Evolutionary conservation across 2,797 vertebrate genomes (phyloP).

Genomic region (Syngnathus rostellatus): DNA sequence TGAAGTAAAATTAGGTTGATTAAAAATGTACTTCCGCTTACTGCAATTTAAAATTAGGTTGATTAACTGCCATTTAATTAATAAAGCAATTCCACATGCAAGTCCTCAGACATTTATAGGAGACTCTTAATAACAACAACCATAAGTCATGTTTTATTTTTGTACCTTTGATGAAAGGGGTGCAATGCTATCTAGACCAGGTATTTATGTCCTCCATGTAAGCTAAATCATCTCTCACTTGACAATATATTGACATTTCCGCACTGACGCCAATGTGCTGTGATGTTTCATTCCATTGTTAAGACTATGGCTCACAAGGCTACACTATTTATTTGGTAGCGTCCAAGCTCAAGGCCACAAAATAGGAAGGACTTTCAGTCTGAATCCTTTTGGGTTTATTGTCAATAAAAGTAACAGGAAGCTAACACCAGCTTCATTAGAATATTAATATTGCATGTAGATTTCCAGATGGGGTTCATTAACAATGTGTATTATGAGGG

Average conservation of each 20-base stretch:
- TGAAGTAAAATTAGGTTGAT: not conserved
- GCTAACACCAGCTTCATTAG: constrained; percentile 29
- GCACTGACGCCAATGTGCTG: constrained; percentile 12
- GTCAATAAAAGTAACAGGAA: constrained; percentile 36
- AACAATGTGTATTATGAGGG: no score
- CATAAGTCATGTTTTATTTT: not conserved
- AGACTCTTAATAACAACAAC: not conserved
- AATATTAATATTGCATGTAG: constrained; percentile 38
- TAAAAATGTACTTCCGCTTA: not conserved
- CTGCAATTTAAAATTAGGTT: not conserved
- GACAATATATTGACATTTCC: constrained; percentile 4
- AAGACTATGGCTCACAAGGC: constrained; percentile 39
- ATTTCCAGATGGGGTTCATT: constrained; percentile 17
- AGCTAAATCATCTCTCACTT: not conserved
- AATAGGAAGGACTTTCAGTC: constrained; percentile 36
- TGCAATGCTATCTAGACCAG: not conserved
- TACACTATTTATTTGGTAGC: constrained; percentile 39
- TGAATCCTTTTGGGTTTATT: constrained; percentile 37
- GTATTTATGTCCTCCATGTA: not conserved
- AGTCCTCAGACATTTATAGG: not conserved
- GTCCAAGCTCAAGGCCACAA: constrained; percentile 29
- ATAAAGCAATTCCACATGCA: not conserved
- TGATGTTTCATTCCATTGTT: constrained; percentile 42
- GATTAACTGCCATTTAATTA: not conserved
- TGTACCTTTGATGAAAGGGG: not conserved